Conservation (phyloP, 2,113 vertebrate species). For the Epinephelus cyanopodus region DNA sequence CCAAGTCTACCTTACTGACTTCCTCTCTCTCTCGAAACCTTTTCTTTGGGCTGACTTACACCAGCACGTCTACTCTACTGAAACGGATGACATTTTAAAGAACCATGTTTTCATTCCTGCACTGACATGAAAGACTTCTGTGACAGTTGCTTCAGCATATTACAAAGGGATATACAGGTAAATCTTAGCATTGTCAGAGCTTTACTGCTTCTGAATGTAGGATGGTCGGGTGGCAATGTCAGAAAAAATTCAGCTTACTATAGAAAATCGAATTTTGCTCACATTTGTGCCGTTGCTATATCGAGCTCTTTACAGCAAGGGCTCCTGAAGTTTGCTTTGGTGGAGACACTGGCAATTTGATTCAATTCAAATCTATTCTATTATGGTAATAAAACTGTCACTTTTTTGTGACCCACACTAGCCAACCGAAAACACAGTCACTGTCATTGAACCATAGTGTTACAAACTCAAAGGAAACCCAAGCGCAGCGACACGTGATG, state of each 20-base stretch:
- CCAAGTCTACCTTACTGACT: background rate
- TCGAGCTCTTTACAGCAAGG: too few species aligned
- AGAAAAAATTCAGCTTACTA: too few species aligned
- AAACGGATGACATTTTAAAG: conserved; percentile 16
- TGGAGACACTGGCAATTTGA: too few species aligned
- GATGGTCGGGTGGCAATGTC: too few species aligned
- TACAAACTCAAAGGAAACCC: too few species aligned
- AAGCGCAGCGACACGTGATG: too few species aligned
- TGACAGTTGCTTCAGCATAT: background rate
- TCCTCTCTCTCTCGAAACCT: conserved; percentile 1
- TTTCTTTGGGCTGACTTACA: background rate
- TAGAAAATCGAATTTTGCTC: too few species aligned
- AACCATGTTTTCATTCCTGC: background rate
- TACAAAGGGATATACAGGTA: background rate
- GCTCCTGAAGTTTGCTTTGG: too few species aligned
- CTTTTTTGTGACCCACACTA: background rate
- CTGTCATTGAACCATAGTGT: background rate
- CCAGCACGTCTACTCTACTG: background rate
- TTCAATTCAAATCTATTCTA: background rate
- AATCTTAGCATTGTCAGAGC: background rate
- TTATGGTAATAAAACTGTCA: background rate
- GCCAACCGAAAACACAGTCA: background rate
- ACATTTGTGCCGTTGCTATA: too few species aligned
- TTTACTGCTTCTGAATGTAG: too few species aligned
- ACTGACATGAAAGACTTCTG: background rate